A percentile compares a stretch with the other conserved stretches of the same genome.
Evolutionary conservation across 92 coral and sea anemone genomes (phyloP).

Genomic region (Porites rus): DNA sequence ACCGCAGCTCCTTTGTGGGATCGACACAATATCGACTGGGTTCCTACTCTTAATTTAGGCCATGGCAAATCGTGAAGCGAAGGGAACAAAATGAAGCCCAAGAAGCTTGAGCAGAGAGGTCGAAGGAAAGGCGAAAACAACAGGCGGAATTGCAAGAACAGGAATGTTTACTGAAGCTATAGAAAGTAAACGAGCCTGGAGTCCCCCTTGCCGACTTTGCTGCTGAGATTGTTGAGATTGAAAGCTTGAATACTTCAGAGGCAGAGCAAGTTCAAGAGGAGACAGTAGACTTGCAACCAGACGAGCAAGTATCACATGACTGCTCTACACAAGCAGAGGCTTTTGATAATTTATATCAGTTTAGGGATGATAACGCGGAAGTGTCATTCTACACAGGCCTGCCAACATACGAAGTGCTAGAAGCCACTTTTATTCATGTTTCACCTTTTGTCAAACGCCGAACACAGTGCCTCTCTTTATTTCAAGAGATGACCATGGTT

Average conservation of each 20-base stretch:
- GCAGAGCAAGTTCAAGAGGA: constrained; percentile 19
- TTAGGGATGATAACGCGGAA: constrained; percentile 18
- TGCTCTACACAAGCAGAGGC: constrained; percentile 26
- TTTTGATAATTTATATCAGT: constrained; percentile 12
- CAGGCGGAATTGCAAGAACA: constrained; percentile 2
- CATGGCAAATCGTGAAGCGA: background rate
- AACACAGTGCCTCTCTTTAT: constrained; percentile 31
- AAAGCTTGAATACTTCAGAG: background rate
- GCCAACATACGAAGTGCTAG: constrained; percentile 47
- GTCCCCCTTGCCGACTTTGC: constrained; percentile 11
- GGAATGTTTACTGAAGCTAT: background rate
- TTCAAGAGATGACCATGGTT: constrained; percentile 55
- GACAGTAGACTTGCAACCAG: constrained; percentile 8
- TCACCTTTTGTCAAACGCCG: constrained; percentile 43
- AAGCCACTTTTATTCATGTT: constrained; percentile 51
- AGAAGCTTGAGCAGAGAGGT: constrained; percentile 25
- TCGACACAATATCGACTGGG: constrained; percentile 28
- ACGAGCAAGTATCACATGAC: background rate
- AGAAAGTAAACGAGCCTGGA: constrained; percentile 26
- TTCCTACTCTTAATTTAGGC: constrained; percentile 15
- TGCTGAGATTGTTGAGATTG: background rate
- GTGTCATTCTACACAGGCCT: constrained; percentile 31
- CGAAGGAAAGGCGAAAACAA: constrained; percentile 12
- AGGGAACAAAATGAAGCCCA: background rate
- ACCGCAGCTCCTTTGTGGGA: constrained; percentile 41